These are phyloP conservation scores for Trichopoda pennipes DNA, from an alignment of 2,888 invertebrate genomes.

Conservation along the genomic window DNA sequence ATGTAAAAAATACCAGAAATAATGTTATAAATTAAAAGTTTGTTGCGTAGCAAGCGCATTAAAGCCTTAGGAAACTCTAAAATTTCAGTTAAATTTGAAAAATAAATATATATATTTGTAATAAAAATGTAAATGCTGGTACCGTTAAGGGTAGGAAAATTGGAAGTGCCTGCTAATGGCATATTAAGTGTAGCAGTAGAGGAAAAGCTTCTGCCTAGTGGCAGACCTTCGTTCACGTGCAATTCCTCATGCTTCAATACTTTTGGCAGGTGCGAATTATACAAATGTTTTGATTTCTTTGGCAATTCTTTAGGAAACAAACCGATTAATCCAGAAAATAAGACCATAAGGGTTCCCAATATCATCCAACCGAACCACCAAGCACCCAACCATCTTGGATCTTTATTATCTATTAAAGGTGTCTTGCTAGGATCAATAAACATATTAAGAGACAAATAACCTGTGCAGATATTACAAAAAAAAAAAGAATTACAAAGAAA, in stretches of 20 bases:
- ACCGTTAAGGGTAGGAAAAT: constrained; percentile 80
- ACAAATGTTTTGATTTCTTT: constrained; percentile 70
- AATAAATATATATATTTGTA: background rate
- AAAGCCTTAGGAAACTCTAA: constrained; percentile 83
- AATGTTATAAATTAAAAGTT: constrained; percentile 85
- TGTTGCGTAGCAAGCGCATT: constrained; percentile 84
- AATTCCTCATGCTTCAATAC: constrained; percentile 76
- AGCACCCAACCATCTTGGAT: constrained; percentile 87
- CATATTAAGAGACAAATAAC: constrained; percentile 81
- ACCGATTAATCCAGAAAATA: constrained; percentile 84
- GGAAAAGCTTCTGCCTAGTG: constrained; percentile 74
- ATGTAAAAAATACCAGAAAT: constrained; percentile 86
- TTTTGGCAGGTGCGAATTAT: constrained; percentile 77
- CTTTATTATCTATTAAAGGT: constrained; percentile 83
- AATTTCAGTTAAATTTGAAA: background rate
- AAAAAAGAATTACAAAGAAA: too few species aligned
- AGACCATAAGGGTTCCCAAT: constrained; percentile 82
- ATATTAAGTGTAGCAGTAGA: constrained; percentile 75
- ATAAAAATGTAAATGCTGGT: background rate
- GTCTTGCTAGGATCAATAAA: constrained; percentile 84
- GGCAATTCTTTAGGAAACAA: constrained; percentile 83
- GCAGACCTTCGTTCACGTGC: constrained; percentile 73
- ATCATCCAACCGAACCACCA: constrained; percentile 89
- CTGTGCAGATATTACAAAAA: constrained; percentile 64
- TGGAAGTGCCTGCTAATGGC: constrained; percentile 71